Conservation (phyloP, 2,888 invertebrate genomes). For the Odontomyia ornata region DNA sequence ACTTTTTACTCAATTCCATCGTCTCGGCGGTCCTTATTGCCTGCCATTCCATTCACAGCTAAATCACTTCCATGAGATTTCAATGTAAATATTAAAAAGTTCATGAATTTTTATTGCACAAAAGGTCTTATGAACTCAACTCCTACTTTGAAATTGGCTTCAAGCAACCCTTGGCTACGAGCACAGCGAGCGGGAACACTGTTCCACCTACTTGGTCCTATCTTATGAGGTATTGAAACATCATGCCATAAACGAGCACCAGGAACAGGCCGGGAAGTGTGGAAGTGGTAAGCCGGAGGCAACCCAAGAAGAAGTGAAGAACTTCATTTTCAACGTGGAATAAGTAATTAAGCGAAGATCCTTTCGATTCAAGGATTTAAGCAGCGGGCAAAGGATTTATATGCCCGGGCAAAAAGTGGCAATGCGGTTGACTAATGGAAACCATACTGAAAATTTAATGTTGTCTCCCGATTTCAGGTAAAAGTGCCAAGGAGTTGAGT, state of each 20-base stretch:
- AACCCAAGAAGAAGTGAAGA: background rate
- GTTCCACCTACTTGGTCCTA: background rate
- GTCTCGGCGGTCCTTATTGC: background rate
- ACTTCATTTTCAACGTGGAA: constrained; percentile 38
- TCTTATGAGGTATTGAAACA: constrained; percentile 9
- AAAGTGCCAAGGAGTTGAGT: background rate
- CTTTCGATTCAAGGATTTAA: constrained; percentile 38
- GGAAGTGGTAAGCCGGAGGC: background rate
- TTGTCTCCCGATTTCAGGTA: constrained; percentile 23
- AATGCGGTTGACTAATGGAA: constrained; percentile 34
- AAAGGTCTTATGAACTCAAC: background rate
- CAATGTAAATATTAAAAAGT: constrained; percentile 40
- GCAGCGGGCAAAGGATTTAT: constrained; percentile 18
- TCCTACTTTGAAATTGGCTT: background rate
- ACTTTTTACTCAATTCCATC: background rate
- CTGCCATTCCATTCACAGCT: background rate
- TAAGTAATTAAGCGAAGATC: constrained; percentile 37
- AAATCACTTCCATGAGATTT: constrained; percentile 20
- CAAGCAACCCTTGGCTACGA: background rate
- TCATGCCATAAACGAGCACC: background rate
- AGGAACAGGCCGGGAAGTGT: no score
- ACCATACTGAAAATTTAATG: constrained; percentile 40
- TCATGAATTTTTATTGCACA: constrained; percentile 39
- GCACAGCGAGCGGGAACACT: background rate
- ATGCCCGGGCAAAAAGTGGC: constrained; percentile 27